Base-by-base conservation (phyloP, 2,113 vertebrate species). In the Scortum barcoo region DNA sequence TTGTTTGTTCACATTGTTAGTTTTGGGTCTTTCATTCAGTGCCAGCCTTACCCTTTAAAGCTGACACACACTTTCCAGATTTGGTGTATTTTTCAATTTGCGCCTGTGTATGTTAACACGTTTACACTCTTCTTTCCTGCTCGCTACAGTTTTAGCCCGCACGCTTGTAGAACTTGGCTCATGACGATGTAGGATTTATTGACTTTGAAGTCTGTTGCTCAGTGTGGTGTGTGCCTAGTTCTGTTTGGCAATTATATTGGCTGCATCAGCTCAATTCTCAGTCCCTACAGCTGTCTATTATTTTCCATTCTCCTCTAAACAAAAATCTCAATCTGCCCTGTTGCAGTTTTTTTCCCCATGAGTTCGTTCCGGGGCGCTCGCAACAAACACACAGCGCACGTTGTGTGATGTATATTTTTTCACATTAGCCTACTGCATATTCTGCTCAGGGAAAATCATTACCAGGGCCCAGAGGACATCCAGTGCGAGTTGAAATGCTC, bases 161-260 rank as follows among this genome's bases (percentile, higher is more conserved):
- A 19, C 36, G 81, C 70, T 72, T 67, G 66, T 81, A 68, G 68
- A 86, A 85, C 66, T 63, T 89, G 81, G 83, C 83, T 81, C 65
- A 4, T 42, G 58, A 67, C 26, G 33, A 58, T 76, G 77, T 73
- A 11, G 63, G 60, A 85, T 92, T 91, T 90, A 89, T 92, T 88
- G 85, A 91, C 90, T 88, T 73, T 89, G 67, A 91, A 84, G 89
- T 75, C 60, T 86, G 73, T 54, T 89, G 91, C 48, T 76, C 81
- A 78, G 10, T 28, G 81, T 40, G 61, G 40, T 42, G 44, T 76
- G 86, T 70, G 63, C 48, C 61, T 71, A 1, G 40, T 67, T 83
- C 81, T 85, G 72, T 76, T 86, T 76, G 82, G 72, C 82, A 84
- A 50, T 86, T 80, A 80, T 44, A 76, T 40, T 36, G 53, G 71